A percentile compares a stretch with the other conserved stretches of the same genome.
phyloP scores from a whole-genome alignment of 2,113 vertebrate species.

The Aythya baeri region DNA sequence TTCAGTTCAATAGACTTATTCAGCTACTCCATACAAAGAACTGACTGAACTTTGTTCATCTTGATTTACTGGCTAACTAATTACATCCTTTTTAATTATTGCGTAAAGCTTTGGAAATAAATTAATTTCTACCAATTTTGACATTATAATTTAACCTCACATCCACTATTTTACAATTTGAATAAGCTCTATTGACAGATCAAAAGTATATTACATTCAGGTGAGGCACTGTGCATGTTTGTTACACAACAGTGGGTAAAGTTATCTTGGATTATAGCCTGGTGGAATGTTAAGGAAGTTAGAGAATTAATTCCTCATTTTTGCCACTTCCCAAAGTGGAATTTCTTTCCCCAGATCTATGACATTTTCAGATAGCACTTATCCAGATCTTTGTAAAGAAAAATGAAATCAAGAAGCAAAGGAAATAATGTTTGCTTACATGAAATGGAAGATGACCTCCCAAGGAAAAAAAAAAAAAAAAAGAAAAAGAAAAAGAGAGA shows the following conservation, averaged over 20 bases:
- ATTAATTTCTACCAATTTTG: background rate
- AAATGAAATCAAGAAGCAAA: background rate
- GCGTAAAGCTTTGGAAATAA: slow-evolving; percentile 5
- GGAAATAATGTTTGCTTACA: background rate
- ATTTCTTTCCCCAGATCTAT: background rate
- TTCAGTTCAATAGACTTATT: background rate
- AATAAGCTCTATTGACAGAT: background rate
- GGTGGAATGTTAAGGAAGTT: background rate
- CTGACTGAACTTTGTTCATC: background rate
- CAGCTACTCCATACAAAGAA: background rate
- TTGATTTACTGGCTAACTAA: background rate
- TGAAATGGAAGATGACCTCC: background rate
- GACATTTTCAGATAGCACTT: background rate
- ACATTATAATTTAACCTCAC: background rate
- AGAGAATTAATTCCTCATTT: background rate
- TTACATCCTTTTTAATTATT: background rate
- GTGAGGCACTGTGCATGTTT: background rate
- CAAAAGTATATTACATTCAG: background rate
- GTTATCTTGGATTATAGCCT: background rate
- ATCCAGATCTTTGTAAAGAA: background rate
- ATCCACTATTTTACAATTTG: background rate
- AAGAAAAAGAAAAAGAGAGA: background rate
- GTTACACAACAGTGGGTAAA: background rate
- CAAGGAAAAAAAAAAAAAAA: background rate
- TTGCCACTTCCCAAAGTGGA: background rate